These are phyloP conservation scores for Cylindroiulus punctatus DNA, from an alignment of 2,888 invertebrate species.

Conservation along the genomic window DNA sequence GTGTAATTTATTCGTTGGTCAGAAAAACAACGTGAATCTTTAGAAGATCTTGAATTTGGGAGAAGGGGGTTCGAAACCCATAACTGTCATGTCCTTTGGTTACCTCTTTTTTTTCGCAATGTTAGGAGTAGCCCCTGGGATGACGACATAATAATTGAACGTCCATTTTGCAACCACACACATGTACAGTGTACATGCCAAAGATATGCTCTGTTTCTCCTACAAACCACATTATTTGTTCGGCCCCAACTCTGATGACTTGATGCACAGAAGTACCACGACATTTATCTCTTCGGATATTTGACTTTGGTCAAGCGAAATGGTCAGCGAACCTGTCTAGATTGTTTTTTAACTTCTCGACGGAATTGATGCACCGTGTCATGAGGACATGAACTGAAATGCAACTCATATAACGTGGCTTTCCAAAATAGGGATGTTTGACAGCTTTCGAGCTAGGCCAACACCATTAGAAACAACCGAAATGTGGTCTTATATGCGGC, in stretches of 20 bases:
- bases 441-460: not conserved
- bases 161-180: no score
- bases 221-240: not conserved
- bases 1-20: no score
- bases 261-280: not conserved
- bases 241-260: not conserved
- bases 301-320: not conserved
- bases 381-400: not conserved
- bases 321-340: not conserved
- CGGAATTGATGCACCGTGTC: not conserved
- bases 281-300: not conserved
- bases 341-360: slow-evolving; percentile 17
- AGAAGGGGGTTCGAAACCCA: no score
- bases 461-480: not conserved
- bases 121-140: no score
- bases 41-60: no score
- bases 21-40: no score
- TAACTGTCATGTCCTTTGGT: no score
- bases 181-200: no score
- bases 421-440: not conserved
- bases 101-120: no score
- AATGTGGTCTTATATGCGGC: not conserved
- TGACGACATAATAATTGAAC: no score
- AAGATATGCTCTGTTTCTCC: no score
- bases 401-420: not conserved